These are phyloP conservation scores for Diacarnus erythraeanus DNA, from an alignment of 37 sponge, comb jelly and placozoan species.

Conservation along the genomic window DNA sequence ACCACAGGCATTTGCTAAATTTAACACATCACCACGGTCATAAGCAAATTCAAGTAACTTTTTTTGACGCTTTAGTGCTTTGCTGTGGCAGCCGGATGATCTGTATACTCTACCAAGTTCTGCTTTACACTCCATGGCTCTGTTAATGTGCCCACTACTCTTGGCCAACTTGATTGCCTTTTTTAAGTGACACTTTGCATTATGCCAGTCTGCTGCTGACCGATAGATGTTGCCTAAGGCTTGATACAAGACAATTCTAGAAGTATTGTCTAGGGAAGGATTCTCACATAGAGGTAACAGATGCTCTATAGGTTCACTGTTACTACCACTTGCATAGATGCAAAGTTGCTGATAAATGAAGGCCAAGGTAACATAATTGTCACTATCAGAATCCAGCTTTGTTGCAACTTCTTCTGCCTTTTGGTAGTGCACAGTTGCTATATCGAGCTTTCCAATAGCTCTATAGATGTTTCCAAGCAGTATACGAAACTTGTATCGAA, in stretches of 20 bases:
- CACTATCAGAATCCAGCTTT: neutral
- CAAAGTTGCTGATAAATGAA: constrained; percentile 56
- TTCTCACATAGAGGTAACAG: constrained; percentile 17
- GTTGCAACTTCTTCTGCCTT: constrained; percentile 18
- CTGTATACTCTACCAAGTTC: constrained; percentile 54
- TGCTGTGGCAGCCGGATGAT: constrained; percentile 29
- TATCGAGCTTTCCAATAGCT: constrained; percentile 8
- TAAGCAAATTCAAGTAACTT: constrained; percentile 13
- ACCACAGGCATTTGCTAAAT: constrained; percentile 49
- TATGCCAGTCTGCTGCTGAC: constrained; percentile 50
- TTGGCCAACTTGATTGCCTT: constrained; percentile 33
- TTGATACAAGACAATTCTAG: constrained; percentile 8
- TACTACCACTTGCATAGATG: constrained; percentile 19
- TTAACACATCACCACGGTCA: constrained; percentile 11
- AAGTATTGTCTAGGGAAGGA: neutral
- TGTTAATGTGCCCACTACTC: constrained; percentile 1
- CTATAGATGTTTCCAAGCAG: constrained; percentile 31
- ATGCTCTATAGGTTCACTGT: constrained; percentile 20
- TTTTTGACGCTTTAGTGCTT: constrained; percentile 35
- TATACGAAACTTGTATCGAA: neutral
- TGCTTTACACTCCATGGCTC: constrained; percentile 27
- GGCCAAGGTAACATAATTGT: neutral
- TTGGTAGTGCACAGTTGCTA: constrained; percentile 4
- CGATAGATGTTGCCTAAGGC: constrained; percentile 56
- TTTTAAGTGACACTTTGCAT: constrained; percentile 13